Evolutionary conservation across 2,797 vertebrate genomes (phyloP).

Genomic region (Acanthurus tractus): DNA sequence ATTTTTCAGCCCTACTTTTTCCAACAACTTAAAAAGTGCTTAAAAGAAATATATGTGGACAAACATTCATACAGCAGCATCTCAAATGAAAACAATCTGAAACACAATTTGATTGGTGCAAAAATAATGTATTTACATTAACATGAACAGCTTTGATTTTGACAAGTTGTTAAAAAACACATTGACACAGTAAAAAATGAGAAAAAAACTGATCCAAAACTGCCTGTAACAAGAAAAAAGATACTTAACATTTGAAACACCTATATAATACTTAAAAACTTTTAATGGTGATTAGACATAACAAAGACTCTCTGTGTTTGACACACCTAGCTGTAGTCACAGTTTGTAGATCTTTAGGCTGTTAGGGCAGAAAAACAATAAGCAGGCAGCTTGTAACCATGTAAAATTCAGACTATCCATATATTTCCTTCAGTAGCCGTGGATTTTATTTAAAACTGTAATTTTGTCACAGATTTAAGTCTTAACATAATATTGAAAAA

Average conservation of each 20-base stretch:
- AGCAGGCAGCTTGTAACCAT: slow-evolving; percentile 13
- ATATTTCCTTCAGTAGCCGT: not conserved
- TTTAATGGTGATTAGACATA: slow-evolving; percentile 17
- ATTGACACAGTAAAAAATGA: slow-evolving; percentile 3
- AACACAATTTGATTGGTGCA: slow-evolving; percentile 21
- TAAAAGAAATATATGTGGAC: too few species aligned
- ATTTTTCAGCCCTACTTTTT: too few species aligned
- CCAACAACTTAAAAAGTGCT: too few species aligned
- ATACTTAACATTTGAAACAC: slow-evolving; percentile 15
- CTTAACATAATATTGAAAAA: slow-evolving; percentile 16
- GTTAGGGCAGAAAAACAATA: slow-evolving; percentile 15
- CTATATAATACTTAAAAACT: not conserved
- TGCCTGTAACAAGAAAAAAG: slow-evolving; percentile 1
- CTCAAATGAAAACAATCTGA: too few species aligned
- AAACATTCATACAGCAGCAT: too few species aligned
- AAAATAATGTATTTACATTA: slow-evolving; percentile 26
- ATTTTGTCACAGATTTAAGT: slow-evolving; percentile 25
- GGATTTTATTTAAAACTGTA: slow-evolving; percentile 14
- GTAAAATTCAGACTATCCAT: slow-evolving; percentile 4
- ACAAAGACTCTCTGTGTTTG: not conserved
- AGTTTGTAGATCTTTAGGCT: not conserved
- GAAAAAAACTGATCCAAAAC: slow-evolving; percentile 1
- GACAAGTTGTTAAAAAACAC: not conserved
- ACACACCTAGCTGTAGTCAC: slow-evolving; percentile 14
- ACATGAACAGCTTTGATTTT: slow-evolving; percentile 6